These are phyloP conservation scores for Microchrysa polita DNA, from an alignment of 2,888 invertebrate genomes.

Conservation along the genomic window DNA sequence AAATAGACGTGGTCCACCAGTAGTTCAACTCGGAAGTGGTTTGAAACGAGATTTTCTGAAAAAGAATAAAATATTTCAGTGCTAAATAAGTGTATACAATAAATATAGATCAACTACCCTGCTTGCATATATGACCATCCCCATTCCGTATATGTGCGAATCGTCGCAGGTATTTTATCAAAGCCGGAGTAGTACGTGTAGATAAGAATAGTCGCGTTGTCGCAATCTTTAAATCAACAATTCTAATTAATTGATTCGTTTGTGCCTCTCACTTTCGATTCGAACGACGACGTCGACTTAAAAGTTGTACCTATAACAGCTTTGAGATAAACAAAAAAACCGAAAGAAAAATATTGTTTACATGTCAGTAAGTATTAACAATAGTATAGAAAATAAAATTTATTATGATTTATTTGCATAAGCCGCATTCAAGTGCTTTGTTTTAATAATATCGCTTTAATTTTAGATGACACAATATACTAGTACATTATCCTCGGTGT, in stretches of 20 bases:
- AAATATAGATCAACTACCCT: no score
- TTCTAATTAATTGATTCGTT: slow-evolving; percentile 25
- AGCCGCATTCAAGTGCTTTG: neutral
- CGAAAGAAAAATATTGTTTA: no score
- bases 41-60: neutral
- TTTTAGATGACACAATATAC: neutral
- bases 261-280: slow-evolving; percentile 1
- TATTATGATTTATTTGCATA: neutral
- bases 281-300: neutral
- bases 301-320: no score
- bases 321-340: no score
- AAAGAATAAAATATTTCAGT: slow-evolving; percentile 3
- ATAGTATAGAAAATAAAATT: neutral
- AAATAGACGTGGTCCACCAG: no score
- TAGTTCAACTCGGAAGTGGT: neutral
- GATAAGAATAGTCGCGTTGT: slow-evolving; percentile 26
- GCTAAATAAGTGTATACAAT: neutral
- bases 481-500: neutral
- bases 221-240: slow-evolving; percentile 37
- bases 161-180: neutral
- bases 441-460: no score
- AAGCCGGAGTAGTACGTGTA: neutral
- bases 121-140: no score
- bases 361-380: no score
- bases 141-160: neutral